phyloP scores from a whole-genome alignment of 2,113 vertebrate genomes.

The Eubucco bourcierii region DNA sequence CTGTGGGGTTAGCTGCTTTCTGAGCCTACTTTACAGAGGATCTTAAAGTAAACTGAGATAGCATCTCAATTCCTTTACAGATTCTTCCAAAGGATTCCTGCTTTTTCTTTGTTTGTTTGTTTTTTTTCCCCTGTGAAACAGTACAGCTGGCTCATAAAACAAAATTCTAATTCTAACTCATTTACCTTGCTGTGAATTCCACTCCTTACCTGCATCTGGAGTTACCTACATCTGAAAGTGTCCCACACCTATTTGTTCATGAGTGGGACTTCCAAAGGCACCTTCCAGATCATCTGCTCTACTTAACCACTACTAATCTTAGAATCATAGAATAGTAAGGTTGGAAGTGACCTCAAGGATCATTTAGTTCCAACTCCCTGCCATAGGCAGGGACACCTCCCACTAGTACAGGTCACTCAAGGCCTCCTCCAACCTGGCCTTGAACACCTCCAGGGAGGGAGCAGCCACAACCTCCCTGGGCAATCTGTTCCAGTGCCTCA shows the following conservation, averaged over 20 bases:
- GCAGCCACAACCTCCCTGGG: too few relatives aligned
- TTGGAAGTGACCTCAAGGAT: too few relatives aligned
- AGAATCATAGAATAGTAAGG: too few relatives aligned
- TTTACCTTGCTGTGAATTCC: neutral
- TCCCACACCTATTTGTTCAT: rapidly evolving
- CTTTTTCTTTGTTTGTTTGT: too few relatives aligned
- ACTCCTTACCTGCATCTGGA: neutral
- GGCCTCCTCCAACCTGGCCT: too few relatives aligned
- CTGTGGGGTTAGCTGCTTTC: neutral
- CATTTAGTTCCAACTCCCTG: too few relatives aligned
- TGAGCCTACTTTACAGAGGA: neutral
- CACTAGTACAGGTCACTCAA: too few relatives aligned
- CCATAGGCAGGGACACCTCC: too few relatives aligned
- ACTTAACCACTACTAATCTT: neutral
- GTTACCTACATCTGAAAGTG: neutral
- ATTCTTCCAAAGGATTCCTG: neutral
- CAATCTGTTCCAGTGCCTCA: too few relatives aligned
- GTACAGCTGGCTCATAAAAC: neutral
- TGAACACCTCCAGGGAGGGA: too few relatives aligned
- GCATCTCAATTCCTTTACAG: neutral
- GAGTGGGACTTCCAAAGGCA: neutral
- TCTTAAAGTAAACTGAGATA: neutral
- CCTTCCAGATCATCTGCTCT: neutral
- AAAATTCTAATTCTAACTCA: neutral
- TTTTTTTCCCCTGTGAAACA: neutral